Conservation (phyloP, 2,888 invertebrate genomes). For the Physocephala rufipes region DNA sequence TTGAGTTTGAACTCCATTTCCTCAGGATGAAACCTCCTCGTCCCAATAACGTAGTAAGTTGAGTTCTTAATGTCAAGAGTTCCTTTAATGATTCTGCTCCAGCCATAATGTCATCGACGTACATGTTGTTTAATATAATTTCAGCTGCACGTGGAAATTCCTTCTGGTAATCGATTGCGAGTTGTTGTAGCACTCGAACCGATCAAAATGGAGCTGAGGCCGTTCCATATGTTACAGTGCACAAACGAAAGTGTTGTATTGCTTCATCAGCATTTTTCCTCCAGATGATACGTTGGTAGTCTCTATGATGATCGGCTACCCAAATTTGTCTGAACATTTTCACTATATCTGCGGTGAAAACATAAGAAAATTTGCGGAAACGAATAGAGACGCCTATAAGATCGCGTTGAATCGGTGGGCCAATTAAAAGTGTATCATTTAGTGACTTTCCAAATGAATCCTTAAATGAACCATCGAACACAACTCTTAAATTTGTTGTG, state of each 20-base stretch:
- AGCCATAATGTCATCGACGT: conserved; percentile 43
- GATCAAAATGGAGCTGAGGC: conserved; percentile 41
- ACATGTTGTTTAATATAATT: conserved; percentile 40
- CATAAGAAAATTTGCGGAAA: conserved; percentile 41
- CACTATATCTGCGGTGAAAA: conserved; percentile 40
- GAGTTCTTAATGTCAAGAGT: conserved; percentile 19
- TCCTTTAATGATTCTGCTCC: conserved; percentile 36
- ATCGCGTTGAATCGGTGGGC: conserved; percentile 37
- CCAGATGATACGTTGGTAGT: conserved; percentile 44
- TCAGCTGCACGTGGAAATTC: conserved; percentile 36
- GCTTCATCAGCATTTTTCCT: conserved; percentile 22
- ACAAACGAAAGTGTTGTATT: conserved; percentile 38
- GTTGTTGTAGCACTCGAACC: conserved; percentile 41
- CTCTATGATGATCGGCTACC: conserved; percentile 35
- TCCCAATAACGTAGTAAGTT: conserved; percentile 33
- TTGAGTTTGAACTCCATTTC: conserved; percentile 18
- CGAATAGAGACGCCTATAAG: conserved; percentile 40
- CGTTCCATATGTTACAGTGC: conserved; percentile 44
- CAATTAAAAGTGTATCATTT: conserved; percentile 35
- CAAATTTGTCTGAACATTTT: conserved; percentile 46
- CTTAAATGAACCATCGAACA: conserved; percentile 39
- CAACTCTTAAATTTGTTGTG: conserved; percentile 36
- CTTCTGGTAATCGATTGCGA: conserved; percentile 35
- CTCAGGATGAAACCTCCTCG: conserved; percentile 12
- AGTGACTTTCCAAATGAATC: conserved; percentile 34